Evolutionary conservation across 1,140 invertebrate genomes (phyloP), one percentile per base, ranked within the genome.

Genomic region (Hesperophylax magnus): DNA sequence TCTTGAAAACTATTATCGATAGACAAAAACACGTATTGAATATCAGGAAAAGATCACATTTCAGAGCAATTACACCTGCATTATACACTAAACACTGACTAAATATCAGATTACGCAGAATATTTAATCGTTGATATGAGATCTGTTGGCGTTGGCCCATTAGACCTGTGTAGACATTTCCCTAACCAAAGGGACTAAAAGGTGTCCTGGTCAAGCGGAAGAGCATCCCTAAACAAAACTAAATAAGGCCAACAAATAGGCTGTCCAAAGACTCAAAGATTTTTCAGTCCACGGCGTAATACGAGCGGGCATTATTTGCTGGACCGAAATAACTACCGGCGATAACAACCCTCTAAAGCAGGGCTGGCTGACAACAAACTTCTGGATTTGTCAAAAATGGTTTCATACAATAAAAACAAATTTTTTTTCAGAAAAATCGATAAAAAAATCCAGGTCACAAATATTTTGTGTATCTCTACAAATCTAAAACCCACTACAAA

Each of bases 271-370:
- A 52, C 52, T 20, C 34, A 60, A n/a, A n/a, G 15, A 18, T 76
- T 60, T 60, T 76, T 56, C n/a, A 27, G 24, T 31, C 67, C 56
- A 18, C 17, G 52, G 31, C 9, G 81, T 82, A 82, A 82, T 54
- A 54, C 52, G 81, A 82, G 65, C 74, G 24, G 81, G 72, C 65
- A 56, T 80, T 82, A 80, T 82, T 82, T 79, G 71, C 54, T 78
- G 77, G 77, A 69, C 77, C 81, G 81, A 82, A 82, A 82, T 80
- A 82, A 82, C 81, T 58, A 82, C 77, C 67, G 22, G 39, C 72
- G n/a, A 34, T 56, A 63, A 78, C 72, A 61, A 61, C 58, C 58
- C 58, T 18, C 31, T 22, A 47, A 0, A 24, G 20, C 58, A 61
- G 58, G 58, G 18, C 58, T 20, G 24, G 9, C 9, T 47, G 9